A percentile compares a stretch with the other conserved stretches of the same genome.
Evolutionary conservation across 2,797 vertebrate species (phyloP).

Genomic region (Lacerta viridis): DNA sequence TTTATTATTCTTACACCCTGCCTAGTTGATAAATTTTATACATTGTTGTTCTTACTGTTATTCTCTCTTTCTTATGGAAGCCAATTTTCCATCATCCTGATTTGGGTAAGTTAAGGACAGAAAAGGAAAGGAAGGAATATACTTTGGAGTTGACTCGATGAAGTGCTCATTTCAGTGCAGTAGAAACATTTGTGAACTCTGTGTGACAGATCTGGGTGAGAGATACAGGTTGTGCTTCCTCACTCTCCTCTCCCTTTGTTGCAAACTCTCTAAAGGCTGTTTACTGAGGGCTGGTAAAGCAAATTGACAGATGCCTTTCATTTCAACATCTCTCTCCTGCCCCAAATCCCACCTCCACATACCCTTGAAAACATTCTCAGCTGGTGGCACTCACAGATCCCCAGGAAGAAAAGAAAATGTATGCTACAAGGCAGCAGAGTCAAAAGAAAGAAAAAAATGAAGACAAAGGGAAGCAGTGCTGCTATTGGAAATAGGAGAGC

Average conservation of each 20-base stretch:
- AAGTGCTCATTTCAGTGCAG: not conserved
- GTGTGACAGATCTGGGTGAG: conserved; percentile 11
- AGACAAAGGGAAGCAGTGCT: not conserved
- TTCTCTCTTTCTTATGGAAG: too few species aligned
- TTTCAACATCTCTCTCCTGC: conserved; percentile 1
- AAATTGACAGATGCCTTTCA: conserved; percentile 10
- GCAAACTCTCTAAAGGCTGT: conserved; percentile 14
- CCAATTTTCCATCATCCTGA: not conserved
- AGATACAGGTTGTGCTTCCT: conserved; percentile 5
- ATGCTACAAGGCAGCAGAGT: conserved; percentile 2
- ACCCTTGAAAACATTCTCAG: conserved; percentile 32
- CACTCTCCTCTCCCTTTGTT: conserved; percentile 13
- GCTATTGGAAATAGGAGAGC: not conserved
- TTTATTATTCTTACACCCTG: not conserved
- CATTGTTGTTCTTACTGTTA: not conserved
- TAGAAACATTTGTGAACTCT: not conserved
- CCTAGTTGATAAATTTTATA: not conserved
- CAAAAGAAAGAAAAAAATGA: not conserved
- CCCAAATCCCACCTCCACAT: conserved; percentile 15
- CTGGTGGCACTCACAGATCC: conserved; percentile 15
- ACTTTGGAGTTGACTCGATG: not conserved
- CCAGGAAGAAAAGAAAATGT: conserved; percentile 15
- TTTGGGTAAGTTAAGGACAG: not conserved
- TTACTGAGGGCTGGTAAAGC: not conserved
- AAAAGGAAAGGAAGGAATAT: not conserved